Evolutionary conservation across 2,113 vertebrate species (phyloP).

Genomic region (Cebus imitator): DNA sequence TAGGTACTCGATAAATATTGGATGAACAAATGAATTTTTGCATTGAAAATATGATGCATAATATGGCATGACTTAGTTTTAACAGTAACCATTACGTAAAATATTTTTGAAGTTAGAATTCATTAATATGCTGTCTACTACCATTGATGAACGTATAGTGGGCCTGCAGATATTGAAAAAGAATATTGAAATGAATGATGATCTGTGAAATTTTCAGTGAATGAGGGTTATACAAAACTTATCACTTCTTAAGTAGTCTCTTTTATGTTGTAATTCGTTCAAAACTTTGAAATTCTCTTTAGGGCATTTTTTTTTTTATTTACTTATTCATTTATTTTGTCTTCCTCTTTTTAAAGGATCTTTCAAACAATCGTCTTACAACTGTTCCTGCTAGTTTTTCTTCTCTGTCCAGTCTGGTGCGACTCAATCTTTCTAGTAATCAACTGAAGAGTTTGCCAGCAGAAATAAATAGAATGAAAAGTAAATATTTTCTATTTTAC

Average conservation of each 20-base stretch:
- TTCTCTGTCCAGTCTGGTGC: slow-evolving; percentile 84
- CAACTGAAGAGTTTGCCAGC: slow-evolving; percentile 89
- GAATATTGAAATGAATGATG: not conserved
- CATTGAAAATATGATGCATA: not conserved
- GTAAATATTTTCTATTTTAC: slow-evolving; percentile 82
- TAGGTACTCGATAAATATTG: not conserved
- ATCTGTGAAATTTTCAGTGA: not conserved
- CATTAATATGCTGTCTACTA: slow-evolving; percentile 5
- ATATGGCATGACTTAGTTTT: not conserved
- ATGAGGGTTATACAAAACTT: not conserved
- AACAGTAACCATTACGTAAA: not conserved
- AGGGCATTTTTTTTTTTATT: not conserved
- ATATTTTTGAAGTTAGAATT: slow-evolving; percentile 40
- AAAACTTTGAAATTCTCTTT: not conserved
- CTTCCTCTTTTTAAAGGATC: slow-evolving; percentile 85
- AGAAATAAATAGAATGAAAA: slow-evolving; percentile 89
- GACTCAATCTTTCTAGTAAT: slow-evolving; percentile 91
- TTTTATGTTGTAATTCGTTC: not conserved
- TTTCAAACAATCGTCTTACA: slow-evolving; percentile 91
- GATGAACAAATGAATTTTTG: not conserved
- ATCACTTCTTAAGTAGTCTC: not conserved
- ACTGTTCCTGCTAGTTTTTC: slow-evolving; percentile 88
- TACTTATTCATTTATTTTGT: not conserved
- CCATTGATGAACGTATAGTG: not conserved
- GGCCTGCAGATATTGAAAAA: not conserved